A percentile compares a stretch with the other conserved stretches of the same genome.
These are phyloP conservation scores for Stylophora pistillata DNA, from an alignment of 64 coral and sea anemone genomes.

Conservation along the genomic window DNA sequence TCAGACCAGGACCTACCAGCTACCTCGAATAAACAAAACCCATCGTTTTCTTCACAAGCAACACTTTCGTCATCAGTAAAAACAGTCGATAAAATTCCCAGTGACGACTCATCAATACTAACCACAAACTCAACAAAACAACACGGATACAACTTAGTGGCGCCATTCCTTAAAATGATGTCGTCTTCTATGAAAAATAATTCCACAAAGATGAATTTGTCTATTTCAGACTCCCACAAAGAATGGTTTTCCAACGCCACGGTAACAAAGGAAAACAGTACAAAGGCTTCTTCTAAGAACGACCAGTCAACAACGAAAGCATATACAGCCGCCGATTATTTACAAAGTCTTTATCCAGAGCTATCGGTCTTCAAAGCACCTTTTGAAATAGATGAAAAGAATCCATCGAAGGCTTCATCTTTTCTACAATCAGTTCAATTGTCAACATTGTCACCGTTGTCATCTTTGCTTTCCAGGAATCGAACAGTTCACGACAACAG, in stretches of 20 bases:
- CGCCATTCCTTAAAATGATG: not conserved
- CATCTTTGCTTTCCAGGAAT: not conserved
- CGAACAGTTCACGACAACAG: not conserved
- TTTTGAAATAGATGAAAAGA: slow-evolving; percentile 6
- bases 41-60: not conserved
- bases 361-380: slow-evolving; percentile 30
- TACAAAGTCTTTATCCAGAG: slow-evolving; percentile 31
- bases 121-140: not conserved
- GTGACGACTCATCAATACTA: not conserved
- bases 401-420: not conserved
- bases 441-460: not conserved
- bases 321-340: slow-evolving; percentile 22
- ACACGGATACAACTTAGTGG: not conserved
- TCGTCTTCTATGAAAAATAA: not conserved
- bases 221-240: not conserved
- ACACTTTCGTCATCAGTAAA: not conserved
- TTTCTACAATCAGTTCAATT: not conserved
- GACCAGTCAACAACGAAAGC: not conserved
- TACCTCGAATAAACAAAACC: not conserved
- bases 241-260: slow-evolving; percentile 19
- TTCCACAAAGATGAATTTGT: not conserved
- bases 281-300: not conserved
- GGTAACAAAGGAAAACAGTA: not conserved
- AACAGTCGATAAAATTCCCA: not conserved
- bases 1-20: not conserved